Base-by-base conservation (phyloP, 2,797 vertebrate genomes). In the Allobates femoralis region DNA sequence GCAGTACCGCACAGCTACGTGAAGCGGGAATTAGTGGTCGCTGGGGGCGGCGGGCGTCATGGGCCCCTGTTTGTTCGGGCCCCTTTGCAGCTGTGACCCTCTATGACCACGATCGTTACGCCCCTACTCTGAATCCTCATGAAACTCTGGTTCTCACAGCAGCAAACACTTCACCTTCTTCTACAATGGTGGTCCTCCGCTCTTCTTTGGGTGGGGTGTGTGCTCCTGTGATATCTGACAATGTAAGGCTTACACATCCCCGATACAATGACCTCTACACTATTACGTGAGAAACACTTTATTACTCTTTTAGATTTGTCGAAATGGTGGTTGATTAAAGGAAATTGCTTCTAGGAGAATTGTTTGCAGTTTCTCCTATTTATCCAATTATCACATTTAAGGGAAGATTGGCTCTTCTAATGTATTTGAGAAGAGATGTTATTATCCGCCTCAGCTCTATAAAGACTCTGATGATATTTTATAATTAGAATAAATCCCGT, bases 351-450 rank as follows among this genome's bases (percentile, higher is more conserved):
- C 37, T 16, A 84, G 55, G 10, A 62, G 82, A 73, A 73, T 34
- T 84, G n/a, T 76, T 84, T 62, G 55, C 71, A 32, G 37, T 58
- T 71, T 56, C 23, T 23, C 30, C 41, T 28, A 82, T 69, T 66
- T 83, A 41, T 83, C 37, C 53, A 71, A 74, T 83, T 82, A 82
- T 21, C 69, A 71, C 62, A 82, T 82, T 83, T 73, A 83, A 56
- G 81, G 37, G 30, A 71, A 71, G 67, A 83, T 83, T 71, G 56
- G 41, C 64, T 37, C 30, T 73, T 26, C 32, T 67, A 64, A 67
- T 69, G 75, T 51, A n/a, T 81, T 23, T n/a, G 62, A 26, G 66
- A 41, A 73, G 16, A 23, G 51, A 19, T 73, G 30, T 73, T 83
- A 83, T 83, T 34, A 73, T 18, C 11, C 30, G 55, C 23, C 50